phyloP scores from a whole-genome alignment of 2,797 vertebrate genomes.

The Muraenolepis orangiensis region DNA sequence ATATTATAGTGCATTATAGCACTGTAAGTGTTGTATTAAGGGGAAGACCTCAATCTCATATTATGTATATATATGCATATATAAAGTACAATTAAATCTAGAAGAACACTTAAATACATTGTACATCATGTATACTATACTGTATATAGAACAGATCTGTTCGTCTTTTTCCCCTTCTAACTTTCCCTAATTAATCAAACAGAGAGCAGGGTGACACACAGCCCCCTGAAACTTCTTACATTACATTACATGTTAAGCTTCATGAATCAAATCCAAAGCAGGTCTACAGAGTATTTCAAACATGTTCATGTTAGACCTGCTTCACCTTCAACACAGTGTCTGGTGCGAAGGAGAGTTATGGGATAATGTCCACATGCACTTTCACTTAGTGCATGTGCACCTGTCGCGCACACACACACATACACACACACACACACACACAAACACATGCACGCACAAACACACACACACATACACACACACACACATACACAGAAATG shows the following conservation, averaged over 20 bases:
- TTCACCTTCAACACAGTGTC: not conserved
- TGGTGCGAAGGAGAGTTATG: slow-evolving; percentile 29
- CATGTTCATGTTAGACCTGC: not conserved
- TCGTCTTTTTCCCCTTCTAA: not conserved
- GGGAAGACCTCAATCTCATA: too few species aligned
- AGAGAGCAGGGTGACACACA: not conserved
- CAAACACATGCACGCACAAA: too few species aligned
- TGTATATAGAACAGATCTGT: not conserved
- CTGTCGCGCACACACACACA: not conserved
- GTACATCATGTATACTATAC: not conserved
- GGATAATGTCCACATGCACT: slow-evolving; percentile 11
- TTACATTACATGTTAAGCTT: not conserved
- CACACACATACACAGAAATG: too few species aligned
- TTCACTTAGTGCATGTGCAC: slow-evolving; percentile 3
- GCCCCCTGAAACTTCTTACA: not conserved
- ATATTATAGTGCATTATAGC: not conserved
- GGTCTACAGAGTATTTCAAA: not conserved
- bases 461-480: too few species aligned
- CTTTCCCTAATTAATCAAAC: not conserved
- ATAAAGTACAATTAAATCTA: not conserved
- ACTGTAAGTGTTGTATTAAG: not conserved
- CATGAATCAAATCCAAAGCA: not conserved
- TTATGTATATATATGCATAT: too few species aligned
- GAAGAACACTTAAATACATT: not conserved
- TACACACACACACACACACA: not conserved